phyloP scores from a whole-genome alignment of 2,888 invertebrate genomes.

The Syritta pipiens region DNA sequence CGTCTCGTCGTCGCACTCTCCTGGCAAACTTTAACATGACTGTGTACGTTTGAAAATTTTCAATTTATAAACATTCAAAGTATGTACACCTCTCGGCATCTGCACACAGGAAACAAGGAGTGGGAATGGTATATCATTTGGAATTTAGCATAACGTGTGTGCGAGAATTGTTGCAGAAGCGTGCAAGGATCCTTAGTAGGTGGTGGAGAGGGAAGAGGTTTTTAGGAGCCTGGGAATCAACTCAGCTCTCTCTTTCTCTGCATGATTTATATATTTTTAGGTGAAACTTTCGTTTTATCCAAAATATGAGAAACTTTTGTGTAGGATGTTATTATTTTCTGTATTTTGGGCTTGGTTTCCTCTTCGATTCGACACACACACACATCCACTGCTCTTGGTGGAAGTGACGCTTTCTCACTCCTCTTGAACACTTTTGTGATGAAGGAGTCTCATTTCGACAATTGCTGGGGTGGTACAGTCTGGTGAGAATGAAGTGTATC shows the following conservation, averaged over 20 bases:
- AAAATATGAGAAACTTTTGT: conserved; percentile 35
- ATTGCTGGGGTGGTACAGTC: too few species aligned
- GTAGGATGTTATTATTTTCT: conserved; percentile 29
- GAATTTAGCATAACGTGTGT: conserved; percentile 9
- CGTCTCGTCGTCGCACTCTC: too few species aligned
- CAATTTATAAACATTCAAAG: conserved; percentile 22
- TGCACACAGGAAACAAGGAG: neutral
- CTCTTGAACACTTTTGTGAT: too few species aligned
- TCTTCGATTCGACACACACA: neutral
- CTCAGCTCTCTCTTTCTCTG: too few species aligned
- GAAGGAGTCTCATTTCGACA: too few species aligned
- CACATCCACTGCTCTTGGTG: neutral
- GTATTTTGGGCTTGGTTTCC: neutral
- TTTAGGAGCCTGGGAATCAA: too few species aligned
- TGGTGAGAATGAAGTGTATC: too few species aligned
- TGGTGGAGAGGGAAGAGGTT: neutral
- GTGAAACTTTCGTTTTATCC: conserved; percentile 12
- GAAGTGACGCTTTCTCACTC: too few species aligned
- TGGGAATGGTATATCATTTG: neutral
- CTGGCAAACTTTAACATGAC: neutral
- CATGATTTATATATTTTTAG: conserved; percentile 37
- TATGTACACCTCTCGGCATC: neutral
- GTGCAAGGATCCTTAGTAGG: neutral
- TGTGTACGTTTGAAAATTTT: conserved; percentile 4
- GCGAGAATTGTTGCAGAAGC: conserved; percentile 5